Base-by-base conservation (phyloP, 2,113 vertebrate species). In the Macrotus californicus region DNA sequence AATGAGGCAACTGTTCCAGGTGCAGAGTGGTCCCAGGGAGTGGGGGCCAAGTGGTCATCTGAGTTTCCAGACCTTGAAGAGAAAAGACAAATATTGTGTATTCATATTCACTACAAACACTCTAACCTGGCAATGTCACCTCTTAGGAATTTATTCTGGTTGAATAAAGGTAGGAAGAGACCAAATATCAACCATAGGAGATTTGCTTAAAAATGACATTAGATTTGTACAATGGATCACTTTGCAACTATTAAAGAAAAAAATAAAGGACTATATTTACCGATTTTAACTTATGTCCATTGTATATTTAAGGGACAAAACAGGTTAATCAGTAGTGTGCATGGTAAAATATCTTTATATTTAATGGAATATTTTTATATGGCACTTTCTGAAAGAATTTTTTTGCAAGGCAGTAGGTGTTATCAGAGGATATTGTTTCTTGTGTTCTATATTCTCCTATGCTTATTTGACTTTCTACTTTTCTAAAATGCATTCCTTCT, bases 301-400 rank as follows among this genome's bases (percentile, higher is more conserved):
- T 66, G n/a, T 12, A 59, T 13, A 83, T 43, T 36, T 87, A 70
- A 26, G n/a, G 61, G 43, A 29, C 46, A 76, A 87, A 29, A 3
- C 18, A 41, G 24, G 7, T 50, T 59, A 85, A 36, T 16, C 59
- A 86, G n/a, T 24, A 80, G 24, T 34, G 36, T 85, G 22, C 7
- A 86, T 31, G 39, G 43, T 80, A n/a, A 72, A 72, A 75, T 85
- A 73, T 50, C 64, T 84, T 89, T 73, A 67, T 24, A 50, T n/a
- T 81, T 50, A 92, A 56, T 50, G n/a, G 48, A 8, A 11, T 66
- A 66, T 85, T 82, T 87, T 83, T 3, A 84, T 3, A 73, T 46
- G 41, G 43, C 31, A 86, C 64, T 36, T 73, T 43, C n/a, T 48
- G 36, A 73, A 94, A 84, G 10, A 66, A 56, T 59, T 89, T 52